These are phyloP conservation scores for Ptyas mucosa DNA, from an alignment of 2,113 vertebrate species.

Conservation along the genomic window DNA sequence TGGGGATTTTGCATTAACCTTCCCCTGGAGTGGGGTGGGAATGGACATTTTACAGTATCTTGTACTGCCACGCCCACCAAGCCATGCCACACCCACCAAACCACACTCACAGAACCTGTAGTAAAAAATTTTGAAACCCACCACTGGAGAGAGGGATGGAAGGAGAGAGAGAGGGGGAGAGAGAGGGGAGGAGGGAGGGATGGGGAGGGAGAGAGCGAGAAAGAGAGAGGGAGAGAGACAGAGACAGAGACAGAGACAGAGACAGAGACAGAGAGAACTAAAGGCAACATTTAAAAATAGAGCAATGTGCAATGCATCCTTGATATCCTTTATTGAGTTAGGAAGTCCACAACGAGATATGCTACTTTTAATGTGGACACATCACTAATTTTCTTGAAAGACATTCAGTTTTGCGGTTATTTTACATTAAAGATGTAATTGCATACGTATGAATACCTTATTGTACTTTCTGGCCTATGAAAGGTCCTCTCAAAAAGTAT, in stretches of 20 bases:
- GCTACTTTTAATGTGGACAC: neutral
- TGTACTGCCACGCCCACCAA: too few species aligned
- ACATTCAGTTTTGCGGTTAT: neutral
- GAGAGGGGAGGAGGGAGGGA: accelerated
- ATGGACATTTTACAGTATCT: too few species aligned
- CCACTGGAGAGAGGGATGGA: accelerated
- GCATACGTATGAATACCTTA: neutral
- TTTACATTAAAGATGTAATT: neutral
- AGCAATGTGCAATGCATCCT: neutral
- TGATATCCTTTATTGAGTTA: neutral
- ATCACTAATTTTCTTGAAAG: neutral
- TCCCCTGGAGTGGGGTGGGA: too few species aligned
- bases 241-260: accelerated
- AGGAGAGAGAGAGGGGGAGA: too few species aligned
- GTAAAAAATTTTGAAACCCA: too few species aligned
- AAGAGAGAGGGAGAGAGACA: too few species aligned
- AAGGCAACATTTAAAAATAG: neutral
- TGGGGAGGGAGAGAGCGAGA: accelerated
- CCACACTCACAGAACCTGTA: too few species aligned
- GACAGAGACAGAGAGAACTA: too few species aligned
- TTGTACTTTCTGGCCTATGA: neutral
- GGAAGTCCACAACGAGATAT: neutral
- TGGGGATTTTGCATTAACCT: too few species aligned
- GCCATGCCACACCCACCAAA: too few species aligned
- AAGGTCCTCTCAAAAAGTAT: neutral